Percentiles rank a stretch among this genome's conserved stretches.
Conservation (phyloP, 2,888 invertebrate genomes). For the Lasioglossum lativentre region DNA sequence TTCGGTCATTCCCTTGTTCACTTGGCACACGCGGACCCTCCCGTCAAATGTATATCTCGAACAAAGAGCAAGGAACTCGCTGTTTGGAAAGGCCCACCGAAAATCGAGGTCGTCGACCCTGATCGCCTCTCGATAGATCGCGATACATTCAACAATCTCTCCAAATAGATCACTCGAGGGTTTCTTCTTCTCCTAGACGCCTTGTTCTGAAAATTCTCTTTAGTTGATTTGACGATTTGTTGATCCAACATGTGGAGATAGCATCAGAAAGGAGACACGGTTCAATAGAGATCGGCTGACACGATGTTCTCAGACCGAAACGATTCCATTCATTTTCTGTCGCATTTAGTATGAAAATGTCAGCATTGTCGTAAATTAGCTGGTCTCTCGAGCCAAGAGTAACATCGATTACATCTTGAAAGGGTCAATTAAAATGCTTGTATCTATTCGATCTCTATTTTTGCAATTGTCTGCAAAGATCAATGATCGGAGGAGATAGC, state of each 20-base stretch:
- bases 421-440: too few species aligned
- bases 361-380: background rate
- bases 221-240: background rate
- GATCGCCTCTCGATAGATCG: conserved; percentile 10
- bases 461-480: too few species aligned
- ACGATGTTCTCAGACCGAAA: background rate
- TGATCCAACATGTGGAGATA: background rate
- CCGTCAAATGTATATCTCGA: conserved; percentile 56
- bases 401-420: background rate
- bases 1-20: conserved; percentile 61
- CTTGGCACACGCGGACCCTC: conserved; percentile 52
- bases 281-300: too few species aligned
- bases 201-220: background rate
- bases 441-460: too few species aligned
- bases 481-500: too few species aligned
- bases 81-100: conserved; percentile 43
- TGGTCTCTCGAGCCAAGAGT: background rate
- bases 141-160: background rate
- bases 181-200: background rate
- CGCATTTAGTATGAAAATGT: background rate
- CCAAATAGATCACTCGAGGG: background rate
- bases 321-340: background rate
- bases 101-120: conserved; percentile 30
- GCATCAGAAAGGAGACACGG: too few species aligned
- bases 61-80: conserved; percentile 60